Base-by-base conservation (phyloP, 1,140 invertebrate genomes). In the Arion vulgaris region DNA sequence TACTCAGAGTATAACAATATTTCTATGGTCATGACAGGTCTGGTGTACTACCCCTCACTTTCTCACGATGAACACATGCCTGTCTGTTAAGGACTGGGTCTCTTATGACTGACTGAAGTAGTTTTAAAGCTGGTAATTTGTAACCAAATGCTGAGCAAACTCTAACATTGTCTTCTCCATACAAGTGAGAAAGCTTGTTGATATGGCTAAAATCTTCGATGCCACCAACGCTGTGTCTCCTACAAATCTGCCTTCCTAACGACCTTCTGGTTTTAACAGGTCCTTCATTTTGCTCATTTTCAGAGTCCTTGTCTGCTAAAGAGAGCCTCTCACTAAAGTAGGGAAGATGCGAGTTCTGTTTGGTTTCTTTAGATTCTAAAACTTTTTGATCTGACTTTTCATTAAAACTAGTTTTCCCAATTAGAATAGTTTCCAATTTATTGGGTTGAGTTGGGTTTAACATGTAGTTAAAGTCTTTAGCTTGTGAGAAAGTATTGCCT, bases 211-310 rank as follows among this genome's bases (percentile, higher is more conserved):
- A 96, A 90, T 98, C 96, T 89, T 96, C 96, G 0, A 96, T 96
- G 28, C 97, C 96, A 45, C 96, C 96, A 0, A 98, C 96, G 0
- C 97, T 98, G 92, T 98, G 97, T n/a, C 97, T 93, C 57, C 72
- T 11, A 41, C 51, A 53, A 34, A 41, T 28, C 34, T 80, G 2
- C 62, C 32, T 69, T 71, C 41, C 49, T 39, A 17, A 53, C 49
- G 26, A 49, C n/a, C n/a, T n/a, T 45, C 39, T 26, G 17, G 32
- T 39, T 80, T 68, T 5, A 34, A n/a, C 2, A 26, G 15, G 34
- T 62, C 28, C 38, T 75, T 45, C 28, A 23, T 49, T 32, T 49
- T 28, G n/a, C 7, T 28, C 11, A 11, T 75, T 32, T 19, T 26
- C 17, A 75, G 38, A 49, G 38, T 49, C 17, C 15, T 71, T 81